Conservation (phyloP, 2,888 invertebrate species). For the Drosophila mulleri region DNA sequence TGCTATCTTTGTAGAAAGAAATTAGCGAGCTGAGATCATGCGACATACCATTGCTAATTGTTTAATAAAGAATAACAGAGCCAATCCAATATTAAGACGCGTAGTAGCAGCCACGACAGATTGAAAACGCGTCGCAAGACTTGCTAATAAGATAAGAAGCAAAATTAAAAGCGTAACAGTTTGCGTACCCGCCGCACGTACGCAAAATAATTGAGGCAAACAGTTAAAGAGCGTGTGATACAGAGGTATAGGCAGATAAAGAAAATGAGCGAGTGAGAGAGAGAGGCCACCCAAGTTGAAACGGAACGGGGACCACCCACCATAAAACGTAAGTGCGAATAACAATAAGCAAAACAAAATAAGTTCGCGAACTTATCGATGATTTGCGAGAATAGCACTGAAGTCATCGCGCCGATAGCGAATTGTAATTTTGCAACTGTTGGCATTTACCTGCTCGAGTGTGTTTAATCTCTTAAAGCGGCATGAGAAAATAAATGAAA, state of each 20-base stretch:
- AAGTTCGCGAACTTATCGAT: slow-evolving; percentile 54
- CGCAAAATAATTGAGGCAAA: slow-evolving; percentile 44
- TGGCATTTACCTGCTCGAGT: not conserved
- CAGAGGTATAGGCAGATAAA: not conserved
- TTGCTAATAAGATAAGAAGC: slow-evolving; percentile 52
- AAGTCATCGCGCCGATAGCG: slow-evolving; percentile 37
- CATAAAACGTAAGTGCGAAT: slow-evolving; percentile 14
- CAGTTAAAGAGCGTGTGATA: not conserved
- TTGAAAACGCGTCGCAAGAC: slow-evolving; percentile 29
- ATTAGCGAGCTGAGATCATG: slow-evolving; percentile 39
- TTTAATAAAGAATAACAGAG: slow-evolving; percentile 61
- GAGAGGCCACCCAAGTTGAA: slow-evolving; percentile 52
- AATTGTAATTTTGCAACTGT: slow-evolving; percentile 20
- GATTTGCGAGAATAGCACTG: slow-evolving; percentile 46
- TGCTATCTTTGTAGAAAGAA: slow-evolving; percentile 4
- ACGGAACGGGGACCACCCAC: slow-evolving; percentile 50
- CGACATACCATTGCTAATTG: slow-evolving; percentile 51
- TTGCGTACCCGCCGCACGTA: slow-evolving; percentile 66
- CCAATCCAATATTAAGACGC: slow-evolving; percentile 25
- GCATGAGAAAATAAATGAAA: slow-evolving; percentile 49
- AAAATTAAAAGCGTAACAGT: slow-evolving; percentile 27
- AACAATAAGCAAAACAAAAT: slow-evolving; percentile 49
- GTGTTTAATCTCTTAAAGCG: slow-evolving; percentile 37
- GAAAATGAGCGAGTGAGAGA: not conserved
- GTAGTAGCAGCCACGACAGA: slow-evolving; percentile 8